phyloP scores from a whole-genome alignment of 2,797 vertebrate genomes.

The Trachops cirrhosus region DNA sequence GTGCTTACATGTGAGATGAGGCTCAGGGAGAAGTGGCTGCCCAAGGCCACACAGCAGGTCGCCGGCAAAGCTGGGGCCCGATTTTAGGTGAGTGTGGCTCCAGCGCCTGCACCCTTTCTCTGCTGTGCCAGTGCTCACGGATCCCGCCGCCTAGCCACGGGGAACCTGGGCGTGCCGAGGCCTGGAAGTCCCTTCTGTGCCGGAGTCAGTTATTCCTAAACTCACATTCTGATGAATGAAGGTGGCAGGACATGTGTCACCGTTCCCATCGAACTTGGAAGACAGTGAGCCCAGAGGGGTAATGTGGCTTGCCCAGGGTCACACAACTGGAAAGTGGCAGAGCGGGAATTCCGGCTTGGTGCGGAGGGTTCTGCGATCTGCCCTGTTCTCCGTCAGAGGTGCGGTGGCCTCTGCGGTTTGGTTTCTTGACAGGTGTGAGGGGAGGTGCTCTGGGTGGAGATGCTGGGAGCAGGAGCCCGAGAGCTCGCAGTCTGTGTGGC shows the following conservation, averaged over 20 bases:
- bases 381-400: neutral
- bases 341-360: neutral
- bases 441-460: neutral
- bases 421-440: neutral
- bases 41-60: neutral
- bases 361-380: neutral
- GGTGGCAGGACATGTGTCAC: neutral
- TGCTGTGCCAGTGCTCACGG: fast-evolving
- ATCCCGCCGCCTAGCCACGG: no score
- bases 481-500: neutral
- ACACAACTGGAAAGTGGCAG: neutral
- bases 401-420: no score
- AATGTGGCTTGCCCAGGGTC: neutral
- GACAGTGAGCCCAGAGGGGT: neutral
- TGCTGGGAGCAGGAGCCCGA: neutral
- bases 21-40: neutral
- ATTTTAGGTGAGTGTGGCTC: neutral
- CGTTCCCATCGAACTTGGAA: neutral
- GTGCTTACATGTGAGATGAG: neutral
- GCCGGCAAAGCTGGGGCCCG: neutral
- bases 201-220: neutral
- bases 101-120: no score
- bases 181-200: neutral
- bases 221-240: neutral
- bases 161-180: neutral